Evolutionary conservation across 1,140 invertebrate species (phyloP), one percentile per base, ranked within the genome.

Genomic region (Drosophila punjabiensis): DNA sequence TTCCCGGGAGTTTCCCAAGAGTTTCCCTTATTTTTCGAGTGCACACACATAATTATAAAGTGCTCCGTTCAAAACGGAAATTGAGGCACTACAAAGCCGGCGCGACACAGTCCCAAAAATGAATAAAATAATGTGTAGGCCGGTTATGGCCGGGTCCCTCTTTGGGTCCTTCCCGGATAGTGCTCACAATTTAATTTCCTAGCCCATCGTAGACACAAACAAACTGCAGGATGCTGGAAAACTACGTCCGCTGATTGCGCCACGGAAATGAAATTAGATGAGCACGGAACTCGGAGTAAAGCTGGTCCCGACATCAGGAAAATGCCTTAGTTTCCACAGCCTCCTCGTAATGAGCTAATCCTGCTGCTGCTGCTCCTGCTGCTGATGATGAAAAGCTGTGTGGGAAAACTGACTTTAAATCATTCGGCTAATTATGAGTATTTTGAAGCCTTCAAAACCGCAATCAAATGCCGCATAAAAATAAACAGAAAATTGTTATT

Each of bases 181-280:
- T 88, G 85, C 70, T 75, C 47, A 65, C 67, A 89, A 81, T 89
- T 84, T 88, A 89, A 88, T 88, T 88, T 88, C 85, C 85, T 89
- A 63, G 63, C 13, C 55, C n/a, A 18, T 52, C 58, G 53, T 14
- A 18, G 45, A 64, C 73, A 50, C 65, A 64, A 48, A 64, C 75
- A 47, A 52, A 74, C 55, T 81, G 71, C 71, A 84, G 77, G 76
- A 84, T 68, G 66, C 69, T 61, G 55, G 62, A 77, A 77, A 85
- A 67, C 68, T 86, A 66, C 67, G 68, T 74, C 68, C 70, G 68
- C 78, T 80, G 77, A 80, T 80, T 80, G 77, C 69, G 75, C 59
- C 78, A 50, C 81, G 84, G 84, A 87, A 88, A 87, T 87, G 77
- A 70, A 87, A 88, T 87, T 78, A 87, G 64, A 76, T 43, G 61